Evolutionary conservation across 2,797 vertebrate genomes (phyloP), one percentile per base, ranked within the genome.

Genomic region (Rhinoraja longicauda): DNA sequence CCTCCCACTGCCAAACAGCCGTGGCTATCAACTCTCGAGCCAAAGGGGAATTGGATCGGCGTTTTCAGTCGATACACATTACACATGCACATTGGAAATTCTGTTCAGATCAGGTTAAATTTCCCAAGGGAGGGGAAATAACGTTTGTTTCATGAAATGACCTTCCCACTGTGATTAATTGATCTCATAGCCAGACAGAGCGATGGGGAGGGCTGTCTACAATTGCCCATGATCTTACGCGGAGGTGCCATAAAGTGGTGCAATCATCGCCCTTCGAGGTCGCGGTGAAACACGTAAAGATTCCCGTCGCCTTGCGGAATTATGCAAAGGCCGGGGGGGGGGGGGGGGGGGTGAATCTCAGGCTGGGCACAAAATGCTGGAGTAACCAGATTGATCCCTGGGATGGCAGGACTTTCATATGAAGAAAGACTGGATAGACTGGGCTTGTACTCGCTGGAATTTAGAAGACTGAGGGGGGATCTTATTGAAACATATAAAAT

Each of bases 61-160:
- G 24, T 39, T 21, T 88, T 36, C 62, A 36, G 84, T 88, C 84
- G 19, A 88, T 67, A 88, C n/a, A 88, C 62, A 88, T 88, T 88
- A 67, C n/a, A 3, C n/a, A 24, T 36, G 59, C 59, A 67, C n/a
- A 4, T 32, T 67, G n/a, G 84, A 67, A 62, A 88, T 67, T 67
- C 84, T 9, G n/a, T 88, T 88, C 64, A 67, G n/a, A 67, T 88
- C 62, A 36, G 32, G 59, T 88, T 67, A 88, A 88, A 88, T 88
- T 67, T 88, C 84, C 84, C 84, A 88, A 88, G 84, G 84, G 84
- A 36, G 70, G 64, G 4, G 36, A 77, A 29, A 67, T 36, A 36
- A 19, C 17, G 4, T 67, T 88, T 88, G 84, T 88, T 88, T 67
- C n/a, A 67, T 67, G 84, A 36, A 88, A 88, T 88, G 84, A 88